Base-by-base conservation (phyloP, 2,797 vertebrate species). In the Syndactyla subalaris region DNA sequence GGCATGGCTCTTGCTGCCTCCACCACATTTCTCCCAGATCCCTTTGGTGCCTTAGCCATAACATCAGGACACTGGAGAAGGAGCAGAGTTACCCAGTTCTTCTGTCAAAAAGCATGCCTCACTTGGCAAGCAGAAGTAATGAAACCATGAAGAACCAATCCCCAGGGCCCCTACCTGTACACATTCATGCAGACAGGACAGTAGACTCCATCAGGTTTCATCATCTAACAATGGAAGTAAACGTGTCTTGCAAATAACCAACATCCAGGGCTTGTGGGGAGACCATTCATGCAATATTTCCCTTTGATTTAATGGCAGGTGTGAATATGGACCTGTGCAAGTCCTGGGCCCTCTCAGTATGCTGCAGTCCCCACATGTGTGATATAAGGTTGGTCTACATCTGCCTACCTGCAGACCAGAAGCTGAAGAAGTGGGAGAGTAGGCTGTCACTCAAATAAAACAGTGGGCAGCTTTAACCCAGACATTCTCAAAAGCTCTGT, bases 1-100 rank as follows among this genome's bases (percentile, higher is more conserved):
- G 63, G 18, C 4, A 1, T 4, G 2, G 38, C 23, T 52, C 11
- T 21, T 68, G 8, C 39, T 80, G 27, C 30, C 39, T 75, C 63
- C 49, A 15, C 30, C 0, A 0, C 1, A 0, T 71, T 71, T 77
- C n/a, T 74, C 32, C 18, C 15, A 5, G 13, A 22, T 63, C 15
- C 8, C 34, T 71, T 67, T 4, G 5, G 29, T 46, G 38, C 32
- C 66, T 84, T 17, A 48, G 6, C 45, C 6, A 6, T 16, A 43
- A 32, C 30, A n/a, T 38, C 58, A 75, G 58, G 49, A 75, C 32
- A 12, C 48, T 62, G 52, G 30, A 81, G 36, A 75, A 78, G 19
- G 14, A 12, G n/a, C 9, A 3, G 7, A 18, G 22, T 51, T 66
- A 55, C 57, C 34, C 57, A 41, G 36, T 38, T 85, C 22, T 61